Evolutionary conservation across 2,113 vertebrate species (phyloP).

Genomic region (Prunella fulvescens): DNA sequence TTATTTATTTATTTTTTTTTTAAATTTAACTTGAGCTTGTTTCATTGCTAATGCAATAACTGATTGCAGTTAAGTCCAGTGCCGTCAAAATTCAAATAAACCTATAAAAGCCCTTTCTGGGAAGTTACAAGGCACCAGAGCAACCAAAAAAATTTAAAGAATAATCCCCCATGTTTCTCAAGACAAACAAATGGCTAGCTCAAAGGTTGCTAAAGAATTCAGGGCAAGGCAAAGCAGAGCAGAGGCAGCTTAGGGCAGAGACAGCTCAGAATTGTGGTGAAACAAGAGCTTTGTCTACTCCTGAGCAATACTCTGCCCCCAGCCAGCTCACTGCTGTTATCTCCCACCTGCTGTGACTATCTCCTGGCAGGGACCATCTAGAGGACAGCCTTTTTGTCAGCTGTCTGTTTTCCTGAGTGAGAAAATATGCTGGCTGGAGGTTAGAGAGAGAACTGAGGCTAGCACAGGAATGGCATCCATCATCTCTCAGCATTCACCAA

Average conservation of each 20-base stretch:
- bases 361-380: neutral
- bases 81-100: conserved; percentile 19
- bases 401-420: neutral
- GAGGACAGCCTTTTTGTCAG: neutral
- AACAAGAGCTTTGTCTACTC: neutral
- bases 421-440: accelerated
- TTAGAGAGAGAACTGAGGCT: neutral
- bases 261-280: neutral
- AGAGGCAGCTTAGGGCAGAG: neutral
- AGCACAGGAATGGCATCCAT: neutral
- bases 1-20: neutral
- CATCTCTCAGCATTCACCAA: accelerated
- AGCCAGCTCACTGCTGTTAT: neutral
- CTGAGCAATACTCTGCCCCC: neutral
- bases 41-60: neutral
- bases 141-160: neutral
- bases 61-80: neutral
- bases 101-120: conserved; percentile 8
- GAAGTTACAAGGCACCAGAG: neutral
- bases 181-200: neutral
- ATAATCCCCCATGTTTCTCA: neutral
- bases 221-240: neutral
- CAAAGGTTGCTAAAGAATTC: neutral
- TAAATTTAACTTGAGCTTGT: neutral
- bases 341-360: neutral